phyloP scores from a whole-genome alignment of 2,113 vertebrate genomes.

The Blennius ocellaris region DNA sequence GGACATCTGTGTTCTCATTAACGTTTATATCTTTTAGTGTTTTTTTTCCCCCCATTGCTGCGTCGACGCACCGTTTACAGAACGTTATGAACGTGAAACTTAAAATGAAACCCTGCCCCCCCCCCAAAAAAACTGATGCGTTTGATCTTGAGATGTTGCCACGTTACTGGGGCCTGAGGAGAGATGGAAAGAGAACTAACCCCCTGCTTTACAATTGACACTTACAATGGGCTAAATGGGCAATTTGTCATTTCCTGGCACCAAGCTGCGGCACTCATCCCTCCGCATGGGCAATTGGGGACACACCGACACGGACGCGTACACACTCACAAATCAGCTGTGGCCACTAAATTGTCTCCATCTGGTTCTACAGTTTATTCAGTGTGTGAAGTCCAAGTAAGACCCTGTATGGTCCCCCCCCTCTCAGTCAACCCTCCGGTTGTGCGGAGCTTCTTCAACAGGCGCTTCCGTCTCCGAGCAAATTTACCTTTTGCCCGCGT shows the following conservation, averaged over 20 bases:
- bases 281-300: conserved; percentile 58
- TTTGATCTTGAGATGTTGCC: too few species aligned
- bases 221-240: conserved; percentile 73
- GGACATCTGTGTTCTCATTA: too few species aligned
- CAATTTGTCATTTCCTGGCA: conserved; percentile 72
- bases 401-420: not conserved
- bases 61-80: too few species aligned
- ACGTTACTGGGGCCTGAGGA: not conserved
- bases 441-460: too few species aligned
- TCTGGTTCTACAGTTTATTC: conserved; percentile 57
- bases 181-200: conserved; percentile 50
- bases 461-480: too few species aligned
- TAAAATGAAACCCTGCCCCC: too few species aligned
- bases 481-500: too few species aligned
- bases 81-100: too few species aligned
- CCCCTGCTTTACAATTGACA: conserved; percentile 67
- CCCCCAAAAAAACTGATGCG: too few species aligned
- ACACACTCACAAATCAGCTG: conserved; percentile 50
- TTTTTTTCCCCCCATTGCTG: too few species aligned
- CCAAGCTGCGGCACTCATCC: conserved; percentile 57
- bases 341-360: conserved; percentile 65
- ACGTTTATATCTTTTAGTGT: too few species aligned
- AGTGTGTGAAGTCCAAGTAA: conserved; percentile 1
- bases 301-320: conserved; percentile 27
- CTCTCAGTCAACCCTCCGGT: conserved; percentile 2